Base-by-base conservation (phyloP, 2,888 invertebrate genomes). In the Trisateles emortualis region DNA sequence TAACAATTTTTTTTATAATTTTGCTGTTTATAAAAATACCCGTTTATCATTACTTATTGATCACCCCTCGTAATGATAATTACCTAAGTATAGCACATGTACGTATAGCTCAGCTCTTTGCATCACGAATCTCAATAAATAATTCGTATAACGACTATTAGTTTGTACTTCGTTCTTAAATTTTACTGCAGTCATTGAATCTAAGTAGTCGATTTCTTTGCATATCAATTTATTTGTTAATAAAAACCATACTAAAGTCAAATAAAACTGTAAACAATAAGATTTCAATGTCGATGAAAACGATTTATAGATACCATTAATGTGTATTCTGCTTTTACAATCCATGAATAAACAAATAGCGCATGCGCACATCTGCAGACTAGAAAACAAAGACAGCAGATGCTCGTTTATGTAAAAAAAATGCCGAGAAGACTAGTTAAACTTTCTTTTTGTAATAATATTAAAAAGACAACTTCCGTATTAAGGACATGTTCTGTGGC, bases 1-100 rank as follows among this genome's bases (percentile, higher is more conserved):
- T n/a, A n/a, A n/a, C n/a, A n/a, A n/a, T n/a, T n/a, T n/a, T n/a
- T n/a, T n/a, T n/a, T n/a, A n/a, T n/a, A n/a, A n/a, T n/a, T n/a
- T n/a, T n/a, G n/a, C n/a, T n/a, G n/a, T n/a, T n/a, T n/a, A n/a
- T n/a, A n/a, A n/a, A n/a, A n/a, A n/a, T n/a, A n/a, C n/a, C n/a
- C n/a, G n/a, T n/a, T n/a, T n/a, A n/a, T n/a, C n/a, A n/a, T n/a
- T n/a, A n/a, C n/a, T n/a, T n/a, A n/a, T n/a, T n/a, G n/a, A n/a
- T n/a, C n/a, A n/a, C n/a, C n/a, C n/a, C n/a, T n/a, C n/a, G n/a
- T 40, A 41, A 46, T 51, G 33, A 19, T 52, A 52, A 52, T 52
- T 30, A 29, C 35, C 11, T 32, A 39, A 14, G 29, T 38, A 13
- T 11, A 38, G 29, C 29, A 39, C 14, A 22, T 3, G 3, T 10